Conservation (phyloP, 1,140 invertebrate species). For the Pteromalus puparum region DNA sequence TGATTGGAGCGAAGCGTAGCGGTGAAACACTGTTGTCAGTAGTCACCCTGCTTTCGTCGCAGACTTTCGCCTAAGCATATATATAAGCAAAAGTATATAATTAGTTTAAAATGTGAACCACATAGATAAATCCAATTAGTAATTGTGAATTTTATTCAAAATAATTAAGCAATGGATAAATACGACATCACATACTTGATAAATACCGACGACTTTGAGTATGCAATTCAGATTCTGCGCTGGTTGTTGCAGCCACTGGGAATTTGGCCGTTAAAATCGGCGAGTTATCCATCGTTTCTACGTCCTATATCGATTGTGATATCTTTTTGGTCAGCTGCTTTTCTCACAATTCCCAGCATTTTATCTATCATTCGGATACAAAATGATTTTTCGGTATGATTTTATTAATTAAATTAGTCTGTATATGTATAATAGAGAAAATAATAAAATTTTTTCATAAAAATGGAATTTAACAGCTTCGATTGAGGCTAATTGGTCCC, state of each 20-base stretch:
- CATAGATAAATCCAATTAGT: no score
- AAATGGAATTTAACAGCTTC: neutral
- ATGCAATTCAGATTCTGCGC: neutral
- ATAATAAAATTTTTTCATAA: neutral
- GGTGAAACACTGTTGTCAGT: no score
- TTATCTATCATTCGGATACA: neutral
- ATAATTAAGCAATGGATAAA: no score
- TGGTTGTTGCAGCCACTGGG: neutral
- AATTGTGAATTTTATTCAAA: no score
- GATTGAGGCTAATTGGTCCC: neutral
- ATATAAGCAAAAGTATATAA: no score
- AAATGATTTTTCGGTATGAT: neutral
- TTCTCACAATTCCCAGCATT: neutral
- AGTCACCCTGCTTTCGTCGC: no score
- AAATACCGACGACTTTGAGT: neutral
- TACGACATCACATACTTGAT: no score
- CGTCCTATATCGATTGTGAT: neutral
- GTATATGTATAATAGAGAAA: neutral
- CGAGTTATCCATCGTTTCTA: neutral
- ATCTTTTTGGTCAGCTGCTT: neutral
- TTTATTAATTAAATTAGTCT: no score
- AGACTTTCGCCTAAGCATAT: no score
- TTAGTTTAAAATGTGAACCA: no score
- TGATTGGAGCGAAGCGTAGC: no score
- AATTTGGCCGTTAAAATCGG: slow-evolving; percentile 1